Conservation (phyloP, 2,888 invertebrate species). For the Aleiodes testaceus region DNA sequence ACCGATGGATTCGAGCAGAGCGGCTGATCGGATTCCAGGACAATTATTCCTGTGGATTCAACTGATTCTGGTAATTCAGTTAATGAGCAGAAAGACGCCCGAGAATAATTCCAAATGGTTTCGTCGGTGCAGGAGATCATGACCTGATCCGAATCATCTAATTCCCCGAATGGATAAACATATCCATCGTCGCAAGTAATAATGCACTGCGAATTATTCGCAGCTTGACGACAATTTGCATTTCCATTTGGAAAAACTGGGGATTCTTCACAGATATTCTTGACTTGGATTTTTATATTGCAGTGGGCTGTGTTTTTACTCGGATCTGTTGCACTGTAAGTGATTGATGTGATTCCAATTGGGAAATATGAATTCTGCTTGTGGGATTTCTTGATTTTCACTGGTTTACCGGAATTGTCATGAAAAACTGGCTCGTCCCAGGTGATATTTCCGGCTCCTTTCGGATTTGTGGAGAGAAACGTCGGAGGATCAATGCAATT, state of each 20-base stretch:
- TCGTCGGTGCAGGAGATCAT: constrained; percentile 61
- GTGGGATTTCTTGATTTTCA: constrained; percentile 69
- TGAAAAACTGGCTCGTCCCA: constrained; percentile 77
- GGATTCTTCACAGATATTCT: constrained; percentile 75
- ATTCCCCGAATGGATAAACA: constrained; percentile 74
- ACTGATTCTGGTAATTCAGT: constrained; percentile 74
- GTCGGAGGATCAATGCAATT: constrained; percentile 77
- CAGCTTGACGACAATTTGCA: constrained; percentile 72
- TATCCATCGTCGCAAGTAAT: constrained; percentile 78
- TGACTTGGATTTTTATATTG: constrained; percentile 77
- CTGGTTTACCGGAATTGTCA: constrained; percentile 75
- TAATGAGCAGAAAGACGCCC: constrained; percentile 76
- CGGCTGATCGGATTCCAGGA: constrained; percentile 69
- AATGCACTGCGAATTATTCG: constrained; percentile 74
- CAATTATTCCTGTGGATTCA: constrained; percentile 73
- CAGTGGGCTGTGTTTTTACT: constrained; percentile 78
- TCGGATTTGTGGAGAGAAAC: constrained; percentile 67
- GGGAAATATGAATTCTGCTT: constrained; percentile 73
- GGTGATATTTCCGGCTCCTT: constrained; percentile 72
- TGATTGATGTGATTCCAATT: constrained; percentile 76
- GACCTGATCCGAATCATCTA: constrained; percentile 50
- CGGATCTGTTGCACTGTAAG: constrained; percentile 77
- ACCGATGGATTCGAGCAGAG: constrained; percentile 72
- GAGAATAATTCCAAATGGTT: constrained; percentile 55
- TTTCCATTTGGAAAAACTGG: constrained; percentile 74